Evolutionary conservation across 2,113 vertebrate genomes (phyloP), one percentile per base, ranked within the genome.

Genomic region (Chaetodon trifascialis): DNA sequence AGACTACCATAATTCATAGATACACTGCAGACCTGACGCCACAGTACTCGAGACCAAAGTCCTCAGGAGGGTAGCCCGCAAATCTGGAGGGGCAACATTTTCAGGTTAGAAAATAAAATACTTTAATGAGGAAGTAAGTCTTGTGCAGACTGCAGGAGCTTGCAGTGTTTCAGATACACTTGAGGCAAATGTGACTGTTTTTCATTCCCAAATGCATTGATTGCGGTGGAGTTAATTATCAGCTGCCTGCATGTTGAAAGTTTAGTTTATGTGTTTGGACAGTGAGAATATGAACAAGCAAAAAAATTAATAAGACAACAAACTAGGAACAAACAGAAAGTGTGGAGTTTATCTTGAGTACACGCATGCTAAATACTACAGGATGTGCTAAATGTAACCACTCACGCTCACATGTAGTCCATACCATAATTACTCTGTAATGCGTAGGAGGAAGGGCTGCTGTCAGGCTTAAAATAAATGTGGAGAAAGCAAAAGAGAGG

Each of bases 381-480:
- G 59, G 73, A 62, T 30, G 79, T 38, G 34, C 25, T 58, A 63
- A n/a, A 46, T 1, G 2, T 54, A 58, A 58, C 60, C 71, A 49
- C 76, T 47, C 49, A 34, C 15, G 19, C 34, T 46, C 73, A 51
- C 49, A 60, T 81, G 55, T 40, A 5, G 47, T 30, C 42, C 21
- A 86, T 82, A 84, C 74, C 79, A 68, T 91, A 90, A 92, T 94
- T 90, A 93, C 66, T 51, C 59, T 79, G 79, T 46, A 64, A 66
- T 69, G 73, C 80, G 87, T 85, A 71, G 80, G 86, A 84, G 86
- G 86, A 67, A 80, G 65, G 79, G 76, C 77, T 87, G 74, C 86
- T 84, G 89, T 87, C 80, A 79, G 80, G 51, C 86, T 88, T 79
- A 84, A 91, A 94, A 91, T 93, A 93, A 79, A 84, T 38, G n/a